Base-by-base conservation (phyloP, 2,113 vertebrate genomes). In the Oophaga pumilio region DNA sequence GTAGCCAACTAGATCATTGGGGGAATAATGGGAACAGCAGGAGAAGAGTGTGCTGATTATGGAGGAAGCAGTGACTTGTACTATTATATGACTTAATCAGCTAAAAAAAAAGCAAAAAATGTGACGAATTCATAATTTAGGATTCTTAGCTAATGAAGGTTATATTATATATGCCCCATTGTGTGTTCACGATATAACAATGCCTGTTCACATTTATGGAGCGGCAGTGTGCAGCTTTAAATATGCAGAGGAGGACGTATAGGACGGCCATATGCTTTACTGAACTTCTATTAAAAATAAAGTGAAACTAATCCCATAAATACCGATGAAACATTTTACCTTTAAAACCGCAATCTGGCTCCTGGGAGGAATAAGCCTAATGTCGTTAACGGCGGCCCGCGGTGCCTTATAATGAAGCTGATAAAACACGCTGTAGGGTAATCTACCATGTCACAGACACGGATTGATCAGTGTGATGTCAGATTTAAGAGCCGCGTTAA, bases 381-480 rank as follows among this genome's bases (percentile, higher is more conserved):
- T 73, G 33, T 73, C 28, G 69, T 73, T 76, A 76, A n/a, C 26
- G 0, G 11, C 56, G 18, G 22, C 57, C 78, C 26, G 28, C 53
- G 43, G 57, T 33, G 26, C 57, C 20, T 4, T 52, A 52, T 66
- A 66, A 50, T 82, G 49, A 66, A 68, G 62, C 4, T 66, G 59
- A 82, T 64, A 82, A 82, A 64, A 26, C 60, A 49, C 13, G 60
- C 57, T 33, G 33, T 50, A 68, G 60, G 33, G 60, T 52, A 85
- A 85, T 73, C 83, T 85, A 76, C 15, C 69, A 74, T 85, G 68
- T 74, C 83, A n/a, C 83, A 73, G 69, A 15, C 69, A 49, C 26
- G 69, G 68, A 59, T 73, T 85, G 69, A 85, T 76, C 83, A 85
- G 83, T 57, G 18, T 76, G 73, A 76, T 76, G 73, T 74, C 84